Conservation (phyloP, 2,113 vertebrate species). For the Rhipidura dahli region DNA sequence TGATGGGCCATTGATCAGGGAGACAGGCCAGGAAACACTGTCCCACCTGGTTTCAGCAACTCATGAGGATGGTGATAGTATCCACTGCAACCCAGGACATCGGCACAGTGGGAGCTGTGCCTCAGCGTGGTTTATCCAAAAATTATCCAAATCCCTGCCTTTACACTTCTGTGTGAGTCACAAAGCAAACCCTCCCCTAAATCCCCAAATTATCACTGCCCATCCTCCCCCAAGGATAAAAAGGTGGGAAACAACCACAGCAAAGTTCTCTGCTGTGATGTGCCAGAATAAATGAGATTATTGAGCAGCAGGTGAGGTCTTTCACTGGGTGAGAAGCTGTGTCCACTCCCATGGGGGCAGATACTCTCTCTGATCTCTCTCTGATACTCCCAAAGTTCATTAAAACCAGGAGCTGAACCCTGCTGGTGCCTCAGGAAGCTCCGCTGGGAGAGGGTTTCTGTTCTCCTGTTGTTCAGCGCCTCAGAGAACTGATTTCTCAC, state of each 20-base stretch:
- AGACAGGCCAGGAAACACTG: too few relatives aligned
- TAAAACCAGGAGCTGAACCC: background rate
- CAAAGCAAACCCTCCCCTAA: background rate
- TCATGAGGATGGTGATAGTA: too few relatives aligned
- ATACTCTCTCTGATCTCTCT: background rate
- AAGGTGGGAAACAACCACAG: background rate
- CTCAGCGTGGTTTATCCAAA: fast-evolving
- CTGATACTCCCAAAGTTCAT: background rate
- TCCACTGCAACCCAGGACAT: too few relatives aligned
- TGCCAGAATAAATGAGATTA: background rate
- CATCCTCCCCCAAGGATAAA: background rate
- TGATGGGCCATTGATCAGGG: too few relatives aligned
- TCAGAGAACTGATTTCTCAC: background rate
- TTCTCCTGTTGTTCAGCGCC: background rate
- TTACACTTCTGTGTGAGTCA: background rate
- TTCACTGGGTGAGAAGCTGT: background rate
- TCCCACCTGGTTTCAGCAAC: too few relatives aligned
- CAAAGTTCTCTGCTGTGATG: background rate
- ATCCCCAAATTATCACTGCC: background rate
- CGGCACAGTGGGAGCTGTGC: background rate
- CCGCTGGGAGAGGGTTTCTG: background rate
- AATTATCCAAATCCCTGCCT: background rate
- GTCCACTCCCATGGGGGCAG: background rate
- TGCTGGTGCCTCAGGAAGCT: background rate
- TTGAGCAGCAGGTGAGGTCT: background rate